phyloP scores from a whole-genome alignment of 2,797 vertebrate species.

The Scyliorhinus canicula region DNA sequence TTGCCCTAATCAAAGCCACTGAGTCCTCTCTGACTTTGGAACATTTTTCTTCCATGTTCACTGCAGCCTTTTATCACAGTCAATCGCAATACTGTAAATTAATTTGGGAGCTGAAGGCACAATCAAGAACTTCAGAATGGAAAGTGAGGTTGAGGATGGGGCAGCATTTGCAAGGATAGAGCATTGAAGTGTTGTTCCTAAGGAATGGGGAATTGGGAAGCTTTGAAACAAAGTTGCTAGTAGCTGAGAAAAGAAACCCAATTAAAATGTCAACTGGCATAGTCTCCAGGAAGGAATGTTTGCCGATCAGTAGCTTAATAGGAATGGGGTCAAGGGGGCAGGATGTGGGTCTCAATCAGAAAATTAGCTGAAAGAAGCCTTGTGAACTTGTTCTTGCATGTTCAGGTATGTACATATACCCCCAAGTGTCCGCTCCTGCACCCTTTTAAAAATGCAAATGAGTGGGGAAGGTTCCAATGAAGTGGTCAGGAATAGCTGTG shows the following conservation, averaged over 20 bases:
- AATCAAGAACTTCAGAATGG: neutral
- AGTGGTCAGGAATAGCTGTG: neutral
- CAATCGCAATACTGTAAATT: neutral
- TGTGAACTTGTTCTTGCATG: neutral
- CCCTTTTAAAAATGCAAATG: no score
- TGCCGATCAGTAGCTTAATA: neutral
- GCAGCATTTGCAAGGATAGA: neutral
- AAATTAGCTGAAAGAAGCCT: neutral
- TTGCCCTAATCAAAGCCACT: neutral
- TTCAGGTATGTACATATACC: neutral
- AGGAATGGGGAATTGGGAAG: neutral
- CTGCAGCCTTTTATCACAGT: neutral
- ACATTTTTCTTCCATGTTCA: neutral
- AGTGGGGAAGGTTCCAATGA: neutral
- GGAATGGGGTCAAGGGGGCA: neutral
- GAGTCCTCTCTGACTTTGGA: neutral
- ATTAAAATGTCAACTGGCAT: neutral
- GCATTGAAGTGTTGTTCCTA: neutral
- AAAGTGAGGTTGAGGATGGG: neutral
- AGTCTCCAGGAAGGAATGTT: neutral
- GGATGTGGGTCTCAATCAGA: neutral
- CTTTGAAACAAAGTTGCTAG: neutral
- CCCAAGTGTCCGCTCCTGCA: neutral
- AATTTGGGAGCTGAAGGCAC: neutral
- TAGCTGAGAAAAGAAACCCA: neutral